A percentile compares a stretch with the other conserved stretches of the same genome.
These are phyloP conservation scores for Paraescarpia echinospica DNA, from an alignment of 1,140 invertebrate species.

Conservation along the genomic window DNA sequence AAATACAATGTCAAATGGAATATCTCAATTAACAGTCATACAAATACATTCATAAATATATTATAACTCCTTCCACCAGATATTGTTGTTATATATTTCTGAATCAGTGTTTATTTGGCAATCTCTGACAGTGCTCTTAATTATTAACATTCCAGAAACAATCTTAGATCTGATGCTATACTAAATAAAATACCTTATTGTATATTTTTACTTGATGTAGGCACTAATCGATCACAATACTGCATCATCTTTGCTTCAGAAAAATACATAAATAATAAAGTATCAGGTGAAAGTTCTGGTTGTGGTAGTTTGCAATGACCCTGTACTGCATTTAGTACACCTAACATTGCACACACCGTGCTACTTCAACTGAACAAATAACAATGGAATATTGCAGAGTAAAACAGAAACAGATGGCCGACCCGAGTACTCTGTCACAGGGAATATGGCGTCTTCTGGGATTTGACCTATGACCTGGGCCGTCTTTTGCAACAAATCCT, in stretches of 20 bases:
- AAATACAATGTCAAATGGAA: background rate
- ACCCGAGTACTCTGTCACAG: constrained; percentile 47
- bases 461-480: constrained; percentile 39
- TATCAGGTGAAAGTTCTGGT: background rate
- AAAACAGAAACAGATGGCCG: constrained; percentile 6
- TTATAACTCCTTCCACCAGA: background rate
- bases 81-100: background rate
- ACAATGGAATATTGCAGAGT: background rate
- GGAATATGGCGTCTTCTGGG: constrained; percentile 49
- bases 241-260: background rate
- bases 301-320: background rate
- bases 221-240: background rate
- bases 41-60: background rate
- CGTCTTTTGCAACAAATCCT: constrained; percentile 46
- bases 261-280: background rate
- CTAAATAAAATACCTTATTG: background rate
- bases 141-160: background rate
- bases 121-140: background rate
- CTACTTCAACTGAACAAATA: background rate
- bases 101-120: background rate
- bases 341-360: background rate
- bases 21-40: background rate
- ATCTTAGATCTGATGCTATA: background rate
- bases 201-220: background rate
- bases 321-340: background rate